These are phyloP conservation scores for Bellardia bayeri DNA, from an alignment of 2,888 invertebrate genomes.

Conservation along the genomic window DNA sequence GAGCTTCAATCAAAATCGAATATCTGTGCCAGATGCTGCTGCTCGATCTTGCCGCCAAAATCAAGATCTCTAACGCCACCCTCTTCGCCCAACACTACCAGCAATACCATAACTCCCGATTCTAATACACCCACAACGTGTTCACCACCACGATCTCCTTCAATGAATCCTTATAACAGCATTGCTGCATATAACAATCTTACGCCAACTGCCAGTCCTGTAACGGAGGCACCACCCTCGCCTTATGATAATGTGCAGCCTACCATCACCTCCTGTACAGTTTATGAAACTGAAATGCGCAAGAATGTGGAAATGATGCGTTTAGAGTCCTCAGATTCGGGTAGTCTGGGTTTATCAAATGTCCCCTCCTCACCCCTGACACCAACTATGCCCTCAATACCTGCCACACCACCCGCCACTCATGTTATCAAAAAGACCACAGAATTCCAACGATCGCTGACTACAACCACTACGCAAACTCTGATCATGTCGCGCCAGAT, in stretches of 20 bases:
- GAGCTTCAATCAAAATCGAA: slow-evolving; percentile 71
- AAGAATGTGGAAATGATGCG: slow-evolving; percentile 78
- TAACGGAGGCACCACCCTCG: slow-evolving; percentile 74
- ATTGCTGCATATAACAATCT: slow-evolving; percentile 74
- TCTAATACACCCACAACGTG: slow-evolving; percentile 75
- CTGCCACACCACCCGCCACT: slow-evolving; percentile 19
- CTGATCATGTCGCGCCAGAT: slow-evolving; percentile 79
- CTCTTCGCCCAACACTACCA: slow-evolving; percentile 68
- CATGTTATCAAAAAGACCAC: slow-evolving; percentile 75
- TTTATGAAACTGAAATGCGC: slow-evolving; percentile 78
- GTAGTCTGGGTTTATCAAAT: slow-evolving; percentile 48
- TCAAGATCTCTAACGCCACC: slow-evolving; percentile 67
- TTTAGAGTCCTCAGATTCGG: slow-evolving; percentile 69
- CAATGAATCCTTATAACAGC: slow-evolving; percentile 74
- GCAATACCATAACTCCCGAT: slow-evolving; percentile 72
- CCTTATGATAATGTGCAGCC: slow-evolving; percentile 70
- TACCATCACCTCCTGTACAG: slow-evolving; percentile 51
- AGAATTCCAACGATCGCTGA: slow-evolving; percentile 80
- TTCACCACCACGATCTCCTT: slow-evolving; percentile 76
- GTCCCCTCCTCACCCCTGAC: slow-evolving; percentile 38
- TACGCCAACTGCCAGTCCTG: slow-evolving; percentile 68
- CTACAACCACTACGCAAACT: slow-evolving; percentile 81
- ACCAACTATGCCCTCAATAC: slow-evolving; percentile 29
- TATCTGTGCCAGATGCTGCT: slow-evolving; percentile 83
- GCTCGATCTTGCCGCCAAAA: slow-evolving; percentile 75